These are phyloP conservation scores for Vireo altiloquus DNA, from an alignment of 2,113 vertebrate genomes.

Conservation along the genomic window DNA sequence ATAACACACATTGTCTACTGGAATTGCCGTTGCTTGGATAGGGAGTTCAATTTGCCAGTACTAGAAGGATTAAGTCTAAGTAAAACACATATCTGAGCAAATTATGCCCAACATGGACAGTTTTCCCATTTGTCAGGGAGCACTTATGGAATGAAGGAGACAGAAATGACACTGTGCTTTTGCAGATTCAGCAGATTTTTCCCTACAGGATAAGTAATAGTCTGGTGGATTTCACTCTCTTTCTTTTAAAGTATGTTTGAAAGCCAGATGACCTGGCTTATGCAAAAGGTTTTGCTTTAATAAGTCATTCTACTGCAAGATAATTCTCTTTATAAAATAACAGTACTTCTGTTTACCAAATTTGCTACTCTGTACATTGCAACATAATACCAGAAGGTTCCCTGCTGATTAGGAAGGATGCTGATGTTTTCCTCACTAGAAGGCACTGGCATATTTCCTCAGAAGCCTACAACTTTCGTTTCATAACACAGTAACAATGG, in stretches of 20 bases:
- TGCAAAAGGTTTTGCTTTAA: background rate
- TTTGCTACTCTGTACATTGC: background rate
- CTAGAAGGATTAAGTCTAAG: constrained; percentile 42
- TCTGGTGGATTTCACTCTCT: background rate
- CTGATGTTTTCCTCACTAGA: background rate
- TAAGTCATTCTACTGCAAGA: background rate
- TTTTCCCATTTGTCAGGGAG: constrained; percentile 32
- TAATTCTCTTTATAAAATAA: background rate
- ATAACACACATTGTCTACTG: constrained; percentile 36
- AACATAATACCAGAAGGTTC: background rate
- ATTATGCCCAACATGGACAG: background rate
- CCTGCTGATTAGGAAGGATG: background rate
- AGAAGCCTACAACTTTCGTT: background rate
- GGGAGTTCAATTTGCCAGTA: background rate
- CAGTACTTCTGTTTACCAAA: background rate
- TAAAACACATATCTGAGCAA: background rate
- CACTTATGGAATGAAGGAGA: background rate
- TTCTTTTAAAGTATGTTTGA: background rate
- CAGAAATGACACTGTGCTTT: background rate
- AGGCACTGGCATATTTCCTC: background rate
- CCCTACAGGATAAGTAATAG: background rate
- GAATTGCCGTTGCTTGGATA: background rate
- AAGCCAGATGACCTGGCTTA: background rate
- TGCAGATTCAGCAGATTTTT: background rate
- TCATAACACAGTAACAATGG: background rate